Conservation (phyloP, 64 coral and sea anemone species). For the Pocillopora damicornis region DNA sequence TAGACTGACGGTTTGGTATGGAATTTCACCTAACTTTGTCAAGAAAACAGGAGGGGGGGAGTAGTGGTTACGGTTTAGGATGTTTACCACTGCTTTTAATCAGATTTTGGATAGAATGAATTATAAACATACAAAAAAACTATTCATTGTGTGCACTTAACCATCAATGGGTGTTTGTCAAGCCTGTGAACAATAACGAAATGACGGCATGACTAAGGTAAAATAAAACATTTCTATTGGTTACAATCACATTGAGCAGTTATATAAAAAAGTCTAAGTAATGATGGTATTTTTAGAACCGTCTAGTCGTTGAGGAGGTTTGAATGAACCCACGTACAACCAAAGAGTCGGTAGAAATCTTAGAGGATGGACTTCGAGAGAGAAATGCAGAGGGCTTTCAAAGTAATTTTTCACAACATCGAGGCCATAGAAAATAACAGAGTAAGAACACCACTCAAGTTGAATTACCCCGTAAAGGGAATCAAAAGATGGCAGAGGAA, state of each 20-base stretch:
- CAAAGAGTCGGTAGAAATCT: not conserved
- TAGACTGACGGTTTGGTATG: too few species aligned
- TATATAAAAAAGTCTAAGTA: not conserved
- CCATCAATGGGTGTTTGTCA: not conserved
- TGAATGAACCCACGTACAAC: not conserved
- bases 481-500: not conserved
- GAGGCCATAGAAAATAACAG: not conserved
- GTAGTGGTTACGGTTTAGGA: too few species aligned
- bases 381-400: slow-evolving; percentile 1
- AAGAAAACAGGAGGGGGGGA: too few species aligned
- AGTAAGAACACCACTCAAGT: not conserved
- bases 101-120: too few species aligned
- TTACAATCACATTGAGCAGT: not conserved
- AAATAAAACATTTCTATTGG: not conserved
- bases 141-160: too few species aligned
- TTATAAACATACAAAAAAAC: too few species aligned
- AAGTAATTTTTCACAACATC: slow-evolving; percentile 2
- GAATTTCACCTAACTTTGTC: too few species aligned
- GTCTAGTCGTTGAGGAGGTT: not conserved
- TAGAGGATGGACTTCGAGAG: not conserved
- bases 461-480: not conserved
- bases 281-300: not conserved
- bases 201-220: not conserved
- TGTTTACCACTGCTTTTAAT: too few species aligned
- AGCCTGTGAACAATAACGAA: not conserved